phyloP scores from a whole-genome alignment of 2,888 invertebrate genomes.

The Augiades crinisus region DNA sequence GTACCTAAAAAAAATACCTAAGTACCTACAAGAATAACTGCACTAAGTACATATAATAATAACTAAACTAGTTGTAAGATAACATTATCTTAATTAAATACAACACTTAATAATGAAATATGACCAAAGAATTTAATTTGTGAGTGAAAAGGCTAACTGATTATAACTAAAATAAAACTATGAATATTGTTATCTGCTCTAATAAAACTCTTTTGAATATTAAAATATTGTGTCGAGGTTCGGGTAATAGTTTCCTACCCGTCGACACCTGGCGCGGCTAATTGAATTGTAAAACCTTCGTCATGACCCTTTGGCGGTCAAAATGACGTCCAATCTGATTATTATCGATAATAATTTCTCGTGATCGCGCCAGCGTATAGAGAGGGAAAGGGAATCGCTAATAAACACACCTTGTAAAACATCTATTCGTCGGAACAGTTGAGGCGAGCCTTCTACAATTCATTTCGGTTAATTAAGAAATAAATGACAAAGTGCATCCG shows the following conservation, averaged over 20 bases:
- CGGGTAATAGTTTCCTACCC: constrained; percentile 58
- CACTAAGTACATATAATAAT: background rate
- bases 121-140: too few relatives aligned
- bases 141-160: constrained; percentile 38
- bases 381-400: constrained; percentile 43
- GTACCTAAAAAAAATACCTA: too few relatives aligned
- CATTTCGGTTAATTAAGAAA: background rate
- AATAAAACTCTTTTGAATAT: constrained; percentile 61
- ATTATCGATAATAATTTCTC: constrained; percentile 66
- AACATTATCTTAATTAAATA: constrained; percentile 31
- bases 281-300: constrained; percentile 79
- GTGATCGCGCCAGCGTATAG: constrained; percentile 57
- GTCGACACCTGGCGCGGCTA: constrained; percentile 72
- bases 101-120: constrained; percentile 37
- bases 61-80: background rate
- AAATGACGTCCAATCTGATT: constrained; percentile 67
- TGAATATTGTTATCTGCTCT: constrained; percentile 53
- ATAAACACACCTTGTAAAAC: constrained; percentile 30
- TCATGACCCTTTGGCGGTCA: constrained; percentile 72
- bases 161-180: constrained; percentile 48
- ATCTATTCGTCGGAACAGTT: constrained; percentile 27
- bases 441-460: background rate
- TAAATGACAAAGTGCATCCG: constrained; percentile 37
- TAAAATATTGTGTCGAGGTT: constrained; percentile 50
- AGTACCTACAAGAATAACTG: too few relatives aligned